Percentiles rank a stretch among this genome's conserved stretches.
Evolutionary conservation across 2,797 vertebrate species (phyloP).

Genomic region (Neosilurus hyrtlii): DNA sequence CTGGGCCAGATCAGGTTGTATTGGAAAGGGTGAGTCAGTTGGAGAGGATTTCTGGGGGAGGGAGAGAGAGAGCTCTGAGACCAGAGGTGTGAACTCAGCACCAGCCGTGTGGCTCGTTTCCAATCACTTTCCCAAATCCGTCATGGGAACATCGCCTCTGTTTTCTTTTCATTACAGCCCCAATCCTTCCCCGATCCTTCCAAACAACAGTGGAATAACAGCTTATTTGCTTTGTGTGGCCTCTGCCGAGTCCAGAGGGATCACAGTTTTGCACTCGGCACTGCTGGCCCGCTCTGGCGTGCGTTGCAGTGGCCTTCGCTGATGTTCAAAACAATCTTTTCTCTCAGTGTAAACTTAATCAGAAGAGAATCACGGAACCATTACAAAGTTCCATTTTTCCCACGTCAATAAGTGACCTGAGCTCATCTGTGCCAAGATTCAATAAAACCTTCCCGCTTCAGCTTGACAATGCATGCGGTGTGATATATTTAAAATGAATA

Average conservation of each 20-base stretch:
- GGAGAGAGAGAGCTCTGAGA: constrained; percentile 49
- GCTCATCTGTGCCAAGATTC: constrained; percentile 15
- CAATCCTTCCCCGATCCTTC: constrained; percentile 71
- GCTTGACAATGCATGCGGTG: constrained; percentile 19
- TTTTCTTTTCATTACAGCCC: constrained; percentile 80
- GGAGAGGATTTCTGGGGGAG: constrained; percentile 52
- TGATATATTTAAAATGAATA: too few relatives aligned
- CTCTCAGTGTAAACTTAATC: constrained; percentile 54
- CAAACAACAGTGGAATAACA: constrained; percentile 76
- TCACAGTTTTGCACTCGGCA: constrained; percentile 50
- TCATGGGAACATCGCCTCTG: constrained; percentile 77
- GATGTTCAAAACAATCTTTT: constrained; percentile 61
- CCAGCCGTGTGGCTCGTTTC: constrained; percentile 61
- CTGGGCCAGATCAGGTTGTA: constrained; percentile 70
- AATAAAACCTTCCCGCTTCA: constrained; percentile 19
- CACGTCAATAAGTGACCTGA: constrained; percentile 44
- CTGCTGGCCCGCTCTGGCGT: constrained; percentile 52
- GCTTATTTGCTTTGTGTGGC: constrained; percentile 73
- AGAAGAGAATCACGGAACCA: constrained; percentile 50
- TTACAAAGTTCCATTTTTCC: constrained; percentile 50
- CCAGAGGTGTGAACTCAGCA: constrained; percentile 73
- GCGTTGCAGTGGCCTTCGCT: constrained; percentile 42
- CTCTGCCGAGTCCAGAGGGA: constrained; percentile 56
- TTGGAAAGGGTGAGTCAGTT: constrained; percentile 74
- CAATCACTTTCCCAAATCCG: constrained; percentile 70